Evolutionary conservation across 1,140 invertebrate species (phyloP), one percentile per base, ranked within the genome.

Genomic region (Drosophila pectinifera): DNA sequence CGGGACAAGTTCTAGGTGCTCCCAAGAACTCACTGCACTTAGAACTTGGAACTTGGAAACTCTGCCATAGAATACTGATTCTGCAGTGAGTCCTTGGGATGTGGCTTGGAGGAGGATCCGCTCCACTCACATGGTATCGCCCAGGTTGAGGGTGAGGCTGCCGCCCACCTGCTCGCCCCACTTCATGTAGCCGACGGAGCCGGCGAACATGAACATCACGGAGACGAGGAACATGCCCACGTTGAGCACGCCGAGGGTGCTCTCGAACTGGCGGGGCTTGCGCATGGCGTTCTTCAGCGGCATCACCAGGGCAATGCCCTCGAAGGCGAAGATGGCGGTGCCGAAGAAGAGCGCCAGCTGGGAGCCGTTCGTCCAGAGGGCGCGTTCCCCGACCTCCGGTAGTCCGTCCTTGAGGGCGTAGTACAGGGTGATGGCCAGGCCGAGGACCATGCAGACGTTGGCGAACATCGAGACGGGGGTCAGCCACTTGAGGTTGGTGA

Each of bases 201-300:
- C 97, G 62, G 97, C 94, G 4, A 94, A 93, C 7, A 96, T 94
- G 91, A 97, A 98, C 72, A 98, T 94, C 41, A 90, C 64, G 49
- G 20, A 96, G 63, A 91, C 90, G 2, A 92, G 76, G 57, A 88
- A 81, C 97, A 98, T 98, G 39, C 96, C 96, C 3, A 96, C 94
- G 90, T 98, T 98, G 7, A 98, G 92, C 1, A 98, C 97, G 1
- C 97, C 97, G 5, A 95, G 90, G 4, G 94, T 93, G 64, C 94
- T 96, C 55, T 94, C 95, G 92, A 98, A 98, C 62, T 95, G 94
- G 64, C 93, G 93, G 0, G 97, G 96, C n/a, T 94, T 94, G 75
- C 94, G 95, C 97, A 98, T 98, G 90, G 97, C 96, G 84, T 97
- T 98, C 92, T 98, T 96, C 77, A 98, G 90, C 1, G 97, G 97